These are phyloP conservation scores for Manis javanica DNA, from an alignment of 2,797 vertebrate genomes.

Conservation along the genomic window DNA sequence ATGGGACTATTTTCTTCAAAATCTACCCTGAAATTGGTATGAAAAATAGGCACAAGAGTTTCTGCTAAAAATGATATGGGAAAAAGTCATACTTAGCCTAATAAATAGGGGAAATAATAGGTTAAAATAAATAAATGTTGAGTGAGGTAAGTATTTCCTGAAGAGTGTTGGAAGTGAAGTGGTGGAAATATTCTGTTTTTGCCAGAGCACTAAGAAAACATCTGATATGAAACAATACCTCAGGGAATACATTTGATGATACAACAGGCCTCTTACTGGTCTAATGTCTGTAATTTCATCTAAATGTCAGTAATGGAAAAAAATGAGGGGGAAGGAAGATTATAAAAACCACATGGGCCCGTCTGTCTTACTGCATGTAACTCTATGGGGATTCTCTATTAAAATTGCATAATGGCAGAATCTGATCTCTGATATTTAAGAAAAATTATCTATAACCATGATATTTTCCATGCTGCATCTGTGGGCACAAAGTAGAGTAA, in stretches of 20 bases:
- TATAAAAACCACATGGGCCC: conserved; percentile 17
- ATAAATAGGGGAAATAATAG: neutral
- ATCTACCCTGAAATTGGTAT: neutral
- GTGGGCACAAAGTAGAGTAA: neutral
- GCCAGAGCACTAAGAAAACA: conserved; percentile 25
- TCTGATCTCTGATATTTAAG: conserved; percentile 49
- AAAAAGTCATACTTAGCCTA: neutral
- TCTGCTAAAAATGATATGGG: neutral
- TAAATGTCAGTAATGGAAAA: conserved; percentile 61
- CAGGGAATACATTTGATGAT: neutral
- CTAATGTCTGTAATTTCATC: conserved; percentile 49
- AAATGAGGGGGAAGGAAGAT: conserved; percentile 18
- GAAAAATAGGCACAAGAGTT: conserved; percentile 7
- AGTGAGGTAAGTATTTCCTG: conserved; percentile 19
- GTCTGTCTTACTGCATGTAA: neutral
- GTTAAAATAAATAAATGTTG: conserved; percentile 11
- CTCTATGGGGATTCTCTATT: conserved; percentile 29
- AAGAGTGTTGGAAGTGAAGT: neutral
- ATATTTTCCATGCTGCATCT: conserved; percentile 54
- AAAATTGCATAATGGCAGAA: neutral
- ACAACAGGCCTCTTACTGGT: neutral
- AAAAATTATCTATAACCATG: conserved; percentile 4
- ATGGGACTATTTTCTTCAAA: conserved; percentile 28
- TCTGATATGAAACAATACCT: neutral
- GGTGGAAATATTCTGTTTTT: conserved; percentile 34